A percentile compares a stretch with the other conserved stretches of the same genome.
These are phyloP conservation scores for Mythimna impura DNA, from an alignment of 2,888 invertebrate genomes.

Conservation along the genomic window DNA sequence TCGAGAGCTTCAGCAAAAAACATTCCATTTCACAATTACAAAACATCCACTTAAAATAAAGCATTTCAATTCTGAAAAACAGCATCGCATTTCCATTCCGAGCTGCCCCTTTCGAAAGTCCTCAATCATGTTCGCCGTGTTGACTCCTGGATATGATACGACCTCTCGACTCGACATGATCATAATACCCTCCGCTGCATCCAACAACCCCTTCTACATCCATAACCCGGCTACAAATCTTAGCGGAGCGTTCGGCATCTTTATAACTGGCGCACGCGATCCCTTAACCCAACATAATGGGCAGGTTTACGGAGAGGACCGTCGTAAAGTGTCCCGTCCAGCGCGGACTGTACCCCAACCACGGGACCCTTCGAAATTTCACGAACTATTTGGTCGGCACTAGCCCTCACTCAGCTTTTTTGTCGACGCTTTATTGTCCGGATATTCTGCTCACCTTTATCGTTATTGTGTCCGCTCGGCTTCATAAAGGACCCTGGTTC, in stretches of 20 bases:
- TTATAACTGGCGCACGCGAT: slow-evolving; percentile 88
- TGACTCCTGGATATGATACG: slow-evolving; percentile 88
- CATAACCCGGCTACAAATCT: slow-evolving; percentile 89
- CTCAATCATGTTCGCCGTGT: slow-evolving; percentile 87
- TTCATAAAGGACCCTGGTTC: slow-evolving; percentile 87
- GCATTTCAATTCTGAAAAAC: slow-evolving; percentile 72
- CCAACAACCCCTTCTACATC: slow-evolving; percentile 88
- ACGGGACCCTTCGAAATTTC: slow-evolving; percentile 88
- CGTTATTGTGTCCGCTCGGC: slow-evolving; percentile 89
- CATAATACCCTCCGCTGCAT: slow-evolving; percentile 86
- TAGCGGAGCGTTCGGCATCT: slow-evolving; percentile 87
- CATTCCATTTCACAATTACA: slow-evolving; percentile 40
- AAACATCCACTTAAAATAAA: slow-evolving; percentile 64
- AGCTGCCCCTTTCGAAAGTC: slow-evolving; percentile 79
- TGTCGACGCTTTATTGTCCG: slow-evolving; percentile 89
- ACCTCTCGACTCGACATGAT: slow-evolving; percentile 88
- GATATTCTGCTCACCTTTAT: slow-evolving; percentile 90
- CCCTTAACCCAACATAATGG: slow-evolving; percentile 90
- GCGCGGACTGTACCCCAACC: slow-evolving; percentile 69
- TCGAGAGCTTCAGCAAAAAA: slow-evolving; percentile 15
- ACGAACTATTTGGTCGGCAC: slow-evolving; percentile 90
- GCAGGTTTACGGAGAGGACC: slow-evolving; percentile 89
- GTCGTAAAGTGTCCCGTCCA: slow-evolving; percentile 89
- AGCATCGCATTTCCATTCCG: slow-evolving; percentile 75
- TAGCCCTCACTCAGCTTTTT: slow-evolving; percentile 89